These are phyloP conservation scores for Muschampia plurimacula DNA, from an alignment of 2,888 invertebrate species.

Conservation along the genomic window DNA sequence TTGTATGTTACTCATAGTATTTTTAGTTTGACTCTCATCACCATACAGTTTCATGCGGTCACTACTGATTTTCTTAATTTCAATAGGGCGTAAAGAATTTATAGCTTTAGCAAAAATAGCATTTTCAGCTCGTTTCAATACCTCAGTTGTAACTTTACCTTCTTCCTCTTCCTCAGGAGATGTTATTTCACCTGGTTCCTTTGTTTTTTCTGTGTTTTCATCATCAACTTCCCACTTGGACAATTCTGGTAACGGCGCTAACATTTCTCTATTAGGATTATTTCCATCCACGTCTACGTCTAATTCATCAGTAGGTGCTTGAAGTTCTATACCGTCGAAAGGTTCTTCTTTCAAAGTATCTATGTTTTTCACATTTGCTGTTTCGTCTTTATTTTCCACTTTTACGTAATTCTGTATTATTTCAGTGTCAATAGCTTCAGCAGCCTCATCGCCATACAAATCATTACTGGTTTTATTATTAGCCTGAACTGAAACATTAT, in stretches of 20 bases:
- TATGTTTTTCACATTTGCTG: slow-evolving; percentile 56
- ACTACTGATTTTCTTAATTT: slow-evolving; percentile 90
- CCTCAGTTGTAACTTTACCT: slow-evolving; percentile 93
- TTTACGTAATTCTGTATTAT: slow-evolving; percentile 86
- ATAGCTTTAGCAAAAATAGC: slow-evolving; percentile 96
- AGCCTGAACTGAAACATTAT: slow-evolving; percentile 51
- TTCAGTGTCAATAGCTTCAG: slow-evolving; percentile 84
- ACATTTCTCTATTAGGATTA: slow-evolving; percentile 84
- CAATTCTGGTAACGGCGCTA: slow-evolving; percentile 91
- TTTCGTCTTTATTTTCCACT: slow-evolving; percentile 55
- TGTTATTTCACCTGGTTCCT: slow-evolving; percentile 78
- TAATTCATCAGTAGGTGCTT: slow-evolving; percentile 84
- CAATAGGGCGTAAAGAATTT: slow-evolving; percentile 91
- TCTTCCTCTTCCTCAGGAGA: slow-evolving; percentile 83
- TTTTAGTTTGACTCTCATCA: slow-evolving; percentile 73
- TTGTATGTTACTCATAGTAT: slow-evolving; percentile 79
- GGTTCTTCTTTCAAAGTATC: slow-evolving; percentile 80
- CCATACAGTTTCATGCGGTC: slow-evolving; percentile 89
- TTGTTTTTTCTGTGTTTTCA: slow-evolving; percentile 70
- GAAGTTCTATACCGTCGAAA: slow-evolving; percentile 86
- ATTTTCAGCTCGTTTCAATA: slow-evolving; percentile 95
- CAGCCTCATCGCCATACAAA: slow-evolving; percentile 84
- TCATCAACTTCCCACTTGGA: slow-evolving; percentile 96
- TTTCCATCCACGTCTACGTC: slow-evolving; percentile 78
- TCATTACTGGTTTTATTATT: slow-evolving; percentile 61